Conservation (phyloP, 2,797 vertebrate species). For the Epinephelus malabaricus region DNA sequence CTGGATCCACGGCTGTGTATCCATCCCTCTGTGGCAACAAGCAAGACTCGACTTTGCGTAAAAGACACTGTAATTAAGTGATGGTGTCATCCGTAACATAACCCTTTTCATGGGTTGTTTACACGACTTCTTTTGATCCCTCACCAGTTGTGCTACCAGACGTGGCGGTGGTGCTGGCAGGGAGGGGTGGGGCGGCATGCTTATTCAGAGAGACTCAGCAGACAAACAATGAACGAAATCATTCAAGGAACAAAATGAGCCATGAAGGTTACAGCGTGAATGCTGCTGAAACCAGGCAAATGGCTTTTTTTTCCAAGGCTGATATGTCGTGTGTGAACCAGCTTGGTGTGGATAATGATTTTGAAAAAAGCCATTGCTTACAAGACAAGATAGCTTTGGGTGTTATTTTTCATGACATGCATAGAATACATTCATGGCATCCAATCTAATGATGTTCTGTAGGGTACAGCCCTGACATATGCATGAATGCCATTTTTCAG, state of each 20-base stretch:
- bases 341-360: conserved; percentile 24
- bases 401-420: conserved; percentile 43
- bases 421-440: conserved; percentile 41
- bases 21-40: conserved; percentile 20
- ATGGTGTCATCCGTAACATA: conserved; percentile 71
- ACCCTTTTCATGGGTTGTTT: conserved; percentile 75
- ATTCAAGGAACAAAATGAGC: conserved; percentile 44
- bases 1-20: conserved; percentile 18
- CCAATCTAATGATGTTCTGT: conserved; percentile 19
- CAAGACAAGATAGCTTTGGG: conserved; percentile 16
- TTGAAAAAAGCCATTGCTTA: background rate
- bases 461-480: conserved; percentile 38
- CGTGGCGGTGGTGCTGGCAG: conserved; percentile 32
- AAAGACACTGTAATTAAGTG: conserved; percentile 69
- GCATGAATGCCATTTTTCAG: background rate
- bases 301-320: conserved; percentile 18
- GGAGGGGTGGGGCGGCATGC: conserved; percentile 60
- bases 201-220: conserved; percentile 55
- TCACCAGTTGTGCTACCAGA: conserved; percentile 52
- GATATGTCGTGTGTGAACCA: conserved; percentile 7
- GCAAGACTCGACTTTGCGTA: conserved; percentile 31
- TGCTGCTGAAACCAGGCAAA: conserved; percentile 22
- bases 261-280: conserved; percentile 42
- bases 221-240: conserved; percentile 62
- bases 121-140: conserved; percentile 67